phyloP scores from a whole-genome alignment of 2,888 invertebrate species.

The Ariolimax columbianus region DNA sequence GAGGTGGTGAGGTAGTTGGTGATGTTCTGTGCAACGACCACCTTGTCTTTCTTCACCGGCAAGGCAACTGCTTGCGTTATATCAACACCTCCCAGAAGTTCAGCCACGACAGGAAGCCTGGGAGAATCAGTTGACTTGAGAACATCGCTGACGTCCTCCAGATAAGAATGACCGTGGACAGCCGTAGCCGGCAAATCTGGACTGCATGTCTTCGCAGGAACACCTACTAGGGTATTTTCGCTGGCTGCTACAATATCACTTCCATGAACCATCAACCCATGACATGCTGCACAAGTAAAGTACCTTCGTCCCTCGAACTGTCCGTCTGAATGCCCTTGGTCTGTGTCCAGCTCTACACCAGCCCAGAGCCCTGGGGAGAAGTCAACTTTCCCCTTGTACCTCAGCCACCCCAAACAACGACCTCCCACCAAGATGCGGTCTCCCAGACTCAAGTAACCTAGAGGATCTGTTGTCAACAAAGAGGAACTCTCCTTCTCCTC shows the following conservation, averaged over 20 bases:
- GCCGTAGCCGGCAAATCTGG: constrained; percentile 54
- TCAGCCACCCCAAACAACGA: constrained; percentile 59
- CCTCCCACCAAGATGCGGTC: constrained; percentile 70
- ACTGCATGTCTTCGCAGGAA: constrained; percentile 26
- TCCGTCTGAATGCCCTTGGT: constrained; percentile 69
- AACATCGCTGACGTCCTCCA: constrained; percentile 52
- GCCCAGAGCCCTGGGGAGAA: constrained; percentile 74
- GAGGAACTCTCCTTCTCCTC: constrained; percentile 54
- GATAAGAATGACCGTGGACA: constrained; percentile 54
- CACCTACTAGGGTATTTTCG: not conserved
- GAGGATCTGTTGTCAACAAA: constrained; percentile 60
- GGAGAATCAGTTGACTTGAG: constrained; percentile 23
- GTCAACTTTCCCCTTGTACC: constrained; percentile 70
- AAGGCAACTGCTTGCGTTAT: constrained; percentile 1
- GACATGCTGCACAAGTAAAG: constrained; percentile 65
- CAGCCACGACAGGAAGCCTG: constrained; percentile 32
- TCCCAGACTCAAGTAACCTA: constrained; percentile 65
- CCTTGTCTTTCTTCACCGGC: constrained; percentile 40
- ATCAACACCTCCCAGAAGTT: not conserved
- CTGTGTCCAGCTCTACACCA: constrained; percentile 70
- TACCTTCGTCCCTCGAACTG: constrained; percentile 65
- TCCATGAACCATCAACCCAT: constrained; percentile 70
- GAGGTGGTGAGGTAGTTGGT: constrained; percentile 67
- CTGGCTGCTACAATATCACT: constrained; percentile 59
- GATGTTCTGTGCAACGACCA: constrained; percentile 66